These are phyloP conservation scores for Takifugu ocellatus DNA, from an alignment of 2,797 vertebrate species.

Conservation along the genomic window DNA sequence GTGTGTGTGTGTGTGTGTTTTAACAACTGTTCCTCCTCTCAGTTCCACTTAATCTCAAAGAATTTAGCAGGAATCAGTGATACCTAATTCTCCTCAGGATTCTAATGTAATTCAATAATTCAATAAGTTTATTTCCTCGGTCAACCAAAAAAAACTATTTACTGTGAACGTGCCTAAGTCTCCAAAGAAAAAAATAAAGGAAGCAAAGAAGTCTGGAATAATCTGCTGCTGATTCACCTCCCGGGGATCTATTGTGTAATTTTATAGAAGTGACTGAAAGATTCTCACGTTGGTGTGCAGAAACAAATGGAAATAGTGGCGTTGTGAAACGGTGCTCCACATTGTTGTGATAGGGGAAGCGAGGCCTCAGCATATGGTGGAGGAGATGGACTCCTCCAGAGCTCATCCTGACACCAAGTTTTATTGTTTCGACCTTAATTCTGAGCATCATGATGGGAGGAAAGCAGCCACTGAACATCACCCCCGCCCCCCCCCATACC, in stretches of 20 bases:
- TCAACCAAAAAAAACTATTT: neutral
- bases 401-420: too few relatives aligned
- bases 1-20: slow-evolving; percentile 6
- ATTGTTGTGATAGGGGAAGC: too few relatives aligned
- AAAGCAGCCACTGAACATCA: slow-evolving; percentile 5
- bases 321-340: too few relatives aligned
- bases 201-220: too few relatives aligned
- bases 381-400: too few relatives aligned
- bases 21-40: slow-evolving; percentile 41
- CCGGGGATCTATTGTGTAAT: too few relatives aligned
- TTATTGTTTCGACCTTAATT: too few relatives aligned
- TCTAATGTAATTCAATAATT: slow-evolving; percentile 24
- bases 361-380: too few relatives aligned
- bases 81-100: slow-evolving; percentile 55
- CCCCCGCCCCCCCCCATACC: neutral
- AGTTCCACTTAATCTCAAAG: slow-evolving; percentile 11
- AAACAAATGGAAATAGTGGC: too few relatives aligned
- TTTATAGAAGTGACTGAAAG: too few relatives aligned
- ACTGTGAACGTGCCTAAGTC: neutral
- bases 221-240: too few relatives aligned
- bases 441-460: slow-evolving; percentile 6
- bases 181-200: neutral
- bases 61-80: slow-evolving; percentile 56
- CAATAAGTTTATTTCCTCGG: neutral
- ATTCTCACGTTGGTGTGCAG: too few relatives aligned